Conservation (phyloP, 2,888 invertebrate genomes). For the Caenorhabditis sulstoni region DNA sequence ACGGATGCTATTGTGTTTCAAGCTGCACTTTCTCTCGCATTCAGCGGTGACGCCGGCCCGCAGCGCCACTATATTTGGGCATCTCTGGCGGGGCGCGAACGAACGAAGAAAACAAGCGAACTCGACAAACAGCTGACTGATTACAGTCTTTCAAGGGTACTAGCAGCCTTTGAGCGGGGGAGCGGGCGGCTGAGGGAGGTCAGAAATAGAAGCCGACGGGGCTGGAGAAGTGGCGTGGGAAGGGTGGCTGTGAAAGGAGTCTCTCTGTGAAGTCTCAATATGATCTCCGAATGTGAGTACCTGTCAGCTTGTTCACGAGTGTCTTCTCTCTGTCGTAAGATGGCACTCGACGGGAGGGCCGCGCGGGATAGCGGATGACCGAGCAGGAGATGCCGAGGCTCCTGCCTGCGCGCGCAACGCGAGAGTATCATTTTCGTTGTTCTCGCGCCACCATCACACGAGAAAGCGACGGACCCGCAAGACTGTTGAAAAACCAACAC, state of each 20-base stretch:
- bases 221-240: constrained; percentile 41
- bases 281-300: neutral
- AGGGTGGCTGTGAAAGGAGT: constrained; percentile 17
- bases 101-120: constrained; percentile 30
- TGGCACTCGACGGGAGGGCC: constrained; percentile 45
- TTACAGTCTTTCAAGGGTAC: constrained; percentile 35
- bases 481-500: constrained; percentile 47
- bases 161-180: constrained; percentile 19
- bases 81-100: neutral
- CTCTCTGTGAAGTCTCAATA: too few species aligned
- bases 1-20: constrained; percentile 61
- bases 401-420: constrained; percentile 14
- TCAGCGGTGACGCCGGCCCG: constrained; percentile 39
- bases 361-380: constrained; percentile 37
- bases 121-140: constrained; percentile 56
- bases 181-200: too few species aligned
- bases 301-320: constrained; percentile 48
- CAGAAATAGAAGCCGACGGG: constrained; percentile 35
- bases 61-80: constrained; percentile 50
- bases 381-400: constrained; percentile 23
- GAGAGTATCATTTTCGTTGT: constrained; percentile 51
- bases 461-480: constrained; percentile 28
- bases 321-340: constrained; percentile 20
- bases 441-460: constrained; percentile 15
- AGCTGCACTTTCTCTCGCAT: constrained; percentile 55